phyloP scores from a whole-genome alignment of 2,113 vertebrate genomes.

The Pseudonaja textilis region DNA sequence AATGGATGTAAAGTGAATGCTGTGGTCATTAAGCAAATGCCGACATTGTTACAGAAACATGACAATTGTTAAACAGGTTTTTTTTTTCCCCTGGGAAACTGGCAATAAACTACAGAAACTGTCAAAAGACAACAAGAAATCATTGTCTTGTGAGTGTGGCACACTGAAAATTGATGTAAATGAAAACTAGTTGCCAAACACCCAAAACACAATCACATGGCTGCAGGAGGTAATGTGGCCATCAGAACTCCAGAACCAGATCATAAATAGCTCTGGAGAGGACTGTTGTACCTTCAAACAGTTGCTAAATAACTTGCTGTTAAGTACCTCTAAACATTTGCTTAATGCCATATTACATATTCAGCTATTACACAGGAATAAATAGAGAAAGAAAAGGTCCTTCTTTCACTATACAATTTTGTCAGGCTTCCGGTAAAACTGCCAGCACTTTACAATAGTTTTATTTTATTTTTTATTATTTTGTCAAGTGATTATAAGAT shows the following conservation, averaged over 20 bases:
- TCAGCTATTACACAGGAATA: not conserved
- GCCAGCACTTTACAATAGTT: not conserved
- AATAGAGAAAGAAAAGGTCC: not conserved
- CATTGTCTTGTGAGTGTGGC: not conserved
- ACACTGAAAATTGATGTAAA: not conserved
- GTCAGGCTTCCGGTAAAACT: not conserved
- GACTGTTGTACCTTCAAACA: not conserved
- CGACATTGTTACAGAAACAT: not conserved
- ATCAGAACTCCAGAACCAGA: not conserved
- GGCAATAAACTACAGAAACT: not conserved
- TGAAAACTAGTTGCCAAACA: not conserved
- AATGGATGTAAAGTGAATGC: not conserved
- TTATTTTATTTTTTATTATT: too few relatives aligned
- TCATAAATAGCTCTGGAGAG: not conserved
- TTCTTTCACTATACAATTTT: not conserved
- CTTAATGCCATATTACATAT: not conserved
- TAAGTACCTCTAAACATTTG: not conserved
- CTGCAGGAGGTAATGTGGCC: not conserved
- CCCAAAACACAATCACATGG: not conserved
- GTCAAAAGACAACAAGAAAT: not conserved
- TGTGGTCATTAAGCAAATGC: not conserved
- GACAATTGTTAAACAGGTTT: not conserved
- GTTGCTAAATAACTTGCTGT: not conserved
- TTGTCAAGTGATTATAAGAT: too few relatives aligned
- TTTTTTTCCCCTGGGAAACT: not conserved